A percentile compares a stretch with the other conserved stretches of the same genome.
These are phyloP conservation scores for Agrochola circellaris DNA, from an alignment of 2,888 invertebrate genomes.

Conservation along the genomic window DNA sequence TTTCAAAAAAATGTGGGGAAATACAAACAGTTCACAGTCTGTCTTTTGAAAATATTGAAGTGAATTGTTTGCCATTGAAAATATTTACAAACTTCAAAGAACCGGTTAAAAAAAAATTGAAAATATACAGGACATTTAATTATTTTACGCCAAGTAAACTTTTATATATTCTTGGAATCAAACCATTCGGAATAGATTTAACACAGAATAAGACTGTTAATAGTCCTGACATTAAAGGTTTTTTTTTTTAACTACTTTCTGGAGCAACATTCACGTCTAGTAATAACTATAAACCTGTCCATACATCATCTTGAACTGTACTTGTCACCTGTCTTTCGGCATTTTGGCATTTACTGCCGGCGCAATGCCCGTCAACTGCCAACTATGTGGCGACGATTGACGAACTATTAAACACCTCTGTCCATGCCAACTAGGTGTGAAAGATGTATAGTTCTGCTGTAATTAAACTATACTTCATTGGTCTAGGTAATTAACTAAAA, in stretches of 20 bases:
- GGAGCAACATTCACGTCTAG: background rate
- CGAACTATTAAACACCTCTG: constrained; percentile 62
- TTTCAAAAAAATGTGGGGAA: background rate
- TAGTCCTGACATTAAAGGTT: background rate
- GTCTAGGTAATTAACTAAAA: too few species aligned
- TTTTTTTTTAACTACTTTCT: too few species aligned
- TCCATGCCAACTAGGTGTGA: constrained; percentile 57
- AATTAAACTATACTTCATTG: constrained; percentile 25
- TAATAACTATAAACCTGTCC: constrained; percentile 36
- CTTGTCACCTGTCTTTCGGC: constrained; percentile 60
- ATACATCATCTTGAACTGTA: constrained; percentile 42
- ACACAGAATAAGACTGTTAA: background rate
- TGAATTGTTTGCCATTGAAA: background rate
- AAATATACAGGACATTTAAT: too few species aligned
- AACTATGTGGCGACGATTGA: constrained; percentile 65
- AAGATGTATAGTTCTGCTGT: constrained; percentile 44
- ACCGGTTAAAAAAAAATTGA: too few species aligned
- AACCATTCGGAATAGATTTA: background rate
- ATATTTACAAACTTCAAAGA: too few species aligned
- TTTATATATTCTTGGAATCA: background rate
- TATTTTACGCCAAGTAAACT: too few species aligned
- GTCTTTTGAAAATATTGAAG: background rate
- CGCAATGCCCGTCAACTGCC: constrained; percentile 61
- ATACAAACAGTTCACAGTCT: background rate
- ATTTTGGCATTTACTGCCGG: constrained; percentile 63